Conservation (phyloP, 2,113 vertebrate species). For the Nipponia nippon region DNA sequence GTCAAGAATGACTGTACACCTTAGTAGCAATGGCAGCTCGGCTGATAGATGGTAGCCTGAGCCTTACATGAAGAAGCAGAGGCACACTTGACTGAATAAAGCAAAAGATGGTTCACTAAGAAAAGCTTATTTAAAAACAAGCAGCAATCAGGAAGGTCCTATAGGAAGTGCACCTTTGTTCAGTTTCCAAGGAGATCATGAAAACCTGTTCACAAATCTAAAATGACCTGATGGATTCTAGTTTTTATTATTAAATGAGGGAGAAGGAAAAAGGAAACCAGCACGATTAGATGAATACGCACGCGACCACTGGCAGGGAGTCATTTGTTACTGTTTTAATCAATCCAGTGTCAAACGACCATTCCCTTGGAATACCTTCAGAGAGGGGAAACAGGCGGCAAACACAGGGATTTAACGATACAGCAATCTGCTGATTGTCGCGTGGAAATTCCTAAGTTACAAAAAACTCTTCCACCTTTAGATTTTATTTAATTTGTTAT, state of each 20-base stretch:
- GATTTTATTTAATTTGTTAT: constrained; percentile 71
- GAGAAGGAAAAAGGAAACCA: constrained; percentile 13
- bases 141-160: neutral
- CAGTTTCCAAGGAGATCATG: neutral
- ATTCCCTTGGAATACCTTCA: constrained; percentile 51
- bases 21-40: neutral
- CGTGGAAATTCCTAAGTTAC: constrained; percentile 52
- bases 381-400: constrained; percentile 38
- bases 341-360: neutral
- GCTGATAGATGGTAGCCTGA: rapidly evolving
- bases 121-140: neutral
- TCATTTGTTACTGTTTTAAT: constrained; percentile 5
- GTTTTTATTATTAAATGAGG: constrained; percentile 28
- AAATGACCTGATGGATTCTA: neutral
- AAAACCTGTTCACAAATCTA: neutral
- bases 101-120: neutral
- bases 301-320: neutral
- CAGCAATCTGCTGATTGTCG: neutral
- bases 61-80: neutral
- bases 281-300: neutral
- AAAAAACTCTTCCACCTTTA: constrained; percentile 58
- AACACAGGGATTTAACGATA: neutral
- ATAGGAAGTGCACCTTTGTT: neutral
- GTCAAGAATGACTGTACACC: neutral
- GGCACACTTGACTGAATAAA: neutral